phyloP scores from a whole-genome alignment of 2,113 vertebrate genomes.

The Poeciliopsis prolifica region DNA sequence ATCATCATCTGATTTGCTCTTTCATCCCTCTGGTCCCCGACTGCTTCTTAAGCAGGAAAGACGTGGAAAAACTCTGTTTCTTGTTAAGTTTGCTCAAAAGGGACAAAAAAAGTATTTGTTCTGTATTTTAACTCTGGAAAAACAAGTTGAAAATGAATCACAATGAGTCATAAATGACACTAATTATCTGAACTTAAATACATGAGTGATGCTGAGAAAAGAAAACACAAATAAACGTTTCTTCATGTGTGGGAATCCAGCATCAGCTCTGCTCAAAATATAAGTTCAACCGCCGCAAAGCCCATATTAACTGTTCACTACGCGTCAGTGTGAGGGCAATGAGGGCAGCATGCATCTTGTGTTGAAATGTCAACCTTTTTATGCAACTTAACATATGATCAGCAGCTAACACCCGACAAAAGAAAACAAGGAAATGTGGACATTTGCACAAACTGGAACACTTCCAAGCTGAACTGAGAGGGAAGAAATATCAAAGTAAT shows the following conservation, averaged over 20 bases:
- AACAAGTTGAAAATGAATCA: not conserved
- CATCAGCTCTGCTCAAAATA: not conserved
- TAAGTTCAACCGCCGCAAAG: not conserved
- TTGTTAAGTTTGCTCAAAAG: not conserved
- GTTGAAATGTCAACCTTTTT: slow-evolving; percentile 21
- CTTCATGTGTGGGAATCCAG: slow-evolving; percentile 8
- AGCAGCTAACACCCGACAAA: slow-evolving; percentile 13
- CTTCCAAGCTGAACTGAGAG: slow-evolving; percentile 27
- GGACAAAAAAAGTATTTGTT: not conserved
- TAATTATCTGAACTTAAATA: not conserved
- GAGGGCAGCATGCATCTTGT: slow-evolving; percentile 7
- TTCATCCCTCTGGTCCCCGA: slow-evolving; percentile 13
- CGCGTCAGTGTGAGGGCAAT: slow-evolving; percentile 2
- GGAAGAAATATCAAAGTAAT: slow-evolving; percentile 5
- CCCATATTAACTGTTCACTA: not conserved
- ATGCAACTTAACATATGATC: slow-evolving; percentile 16
- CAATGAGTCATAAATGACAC: not conserved
- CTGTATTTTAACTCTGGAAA: not conserved
- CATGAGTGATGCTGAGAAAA: not conserved
- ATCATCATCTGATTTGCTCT: slow-evolving; percentile 1
- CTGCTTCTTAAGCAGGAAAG: slow-evolving; percentile 12
- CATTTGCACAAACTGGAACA: slow-evolving; percentile 19
- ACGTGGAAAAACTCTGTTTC: not conserved
- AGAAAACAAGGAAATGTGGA: not conserved
- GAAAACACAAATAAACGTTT: not conserved